Evolutionary conservation across 2,113 vertebrate species (phyloP), one percentile per base, ranked within the genome.

Genomic region (Xenopus tropicalis): DNA sequence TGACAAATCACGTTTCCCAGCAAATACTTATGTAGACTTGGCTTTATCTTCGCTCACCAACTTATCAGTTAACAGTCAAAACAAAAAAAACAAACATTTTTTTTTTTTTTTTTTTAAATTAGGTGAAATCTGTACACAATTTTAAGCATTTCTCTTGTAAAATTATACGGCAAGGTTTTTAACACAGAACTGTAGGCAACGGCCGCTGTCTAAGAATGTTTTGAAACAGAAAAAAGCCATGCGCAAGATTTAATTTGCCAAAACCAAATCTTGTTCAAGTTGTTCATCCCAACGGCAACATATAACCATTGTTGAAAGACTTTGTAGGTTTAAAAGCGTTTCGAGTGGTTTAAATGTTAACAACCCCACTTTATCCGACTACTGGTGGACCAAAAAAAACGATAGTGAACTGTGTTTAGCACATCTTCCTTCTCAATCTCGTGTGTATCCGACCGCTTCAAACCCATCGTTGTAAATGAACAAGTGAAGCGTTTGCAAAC

Each of bases 181-280:
- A 91, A 90, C 95, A 95, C 94, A 94, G 92, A 96, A 93, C 92
- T 94, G 92, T 95, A 96, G 91, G 88, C 86, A 69, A 89, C 90
- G 89, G 88, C 90, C 88, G 90, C 86, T 88, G 90, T 91, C 90
- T 88, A n/a, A 88, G 89, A 92, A 89, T 89, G 90, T 91, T 56
- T 90, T 89, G 89, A 91, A n/a, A n/a, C n/a, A n/a, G n/a, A n/a
- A n/a, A n/a, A 94, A 95, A 96, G 91, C 92, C 92, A 93, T 95
- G 89, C 89, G 92, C 89, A 92, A 93, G 89, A 90, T 90, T 88
- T 91, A 88, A 91, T 90, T 96, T 95, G 94, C 94, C 95, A 98
- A 98, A 48, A 97, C 92, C 91, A 88, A 91, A 90, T 84, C 89
- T 91, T 92, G 92, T 92, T 94, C 93, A 90, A 91, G 89, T 85